A percentile compares a stretch with the other conserved stretches of the same genome.
phyloP scores from a whole-genome alignment of 1,140 invertebrate species.

The Leptinotarsa defecta region DNA sequence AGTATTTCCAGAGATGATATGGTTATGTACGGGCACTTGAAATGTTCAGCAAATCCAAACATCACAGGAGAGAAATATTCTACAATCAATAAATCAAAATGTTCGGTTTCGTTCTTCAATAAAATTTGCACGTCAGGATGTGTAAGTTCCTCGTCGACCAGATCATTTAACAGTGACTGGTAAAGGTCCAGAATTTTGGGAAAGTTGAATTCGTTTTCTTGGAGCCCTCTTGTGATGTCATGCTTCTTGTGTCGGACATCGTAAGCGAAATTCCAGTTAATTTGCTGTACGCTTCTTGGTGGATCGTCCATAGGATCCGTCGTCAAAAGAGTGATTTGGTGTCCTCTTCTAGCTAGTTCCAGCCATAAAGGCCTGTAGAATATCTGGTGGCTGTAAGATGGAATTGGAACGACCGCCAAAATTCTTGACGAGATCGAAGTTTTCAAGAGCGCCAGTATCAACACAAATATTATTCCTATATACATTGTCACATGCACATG shows the following conservation, averaged over 20 bases:
- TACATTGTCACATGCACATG: no score
- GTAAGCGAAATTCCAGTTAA: not conserved
- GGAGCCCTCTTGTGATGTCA: not conserved
- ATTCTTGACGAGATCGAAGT: conserved; percentile 49
- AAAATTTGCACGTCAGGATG: conserved; percentile 50
- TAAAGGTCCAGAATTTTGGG: not conserved
- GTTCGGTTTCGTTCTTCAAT: conserved; percentile 38
- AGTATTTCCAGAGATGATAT: not conserved
- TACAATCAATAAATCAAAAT: conserved; percentile 49
- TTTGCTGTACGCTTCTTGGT: conserved; percentile 32
- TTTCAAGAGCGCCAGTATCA: not conserved
- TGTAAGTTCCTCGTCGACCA: conserved; percentile 27
- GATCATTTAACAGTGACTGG: conserved; percentile 21
- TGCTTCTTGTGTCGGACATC: not conserved
- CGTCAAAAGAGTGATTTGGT: conserved; percentile 57
- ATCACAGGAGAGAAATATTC: conserved; percentile 42
- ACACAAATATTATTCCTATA: not conserved
- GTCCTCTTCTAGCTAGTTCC: conserved; percentile 52
- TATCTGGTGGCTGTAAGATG: conserved; percentile 58
- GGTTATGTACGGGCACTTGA: conserved; percentile 36
- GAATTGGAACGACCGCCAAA: conserved; percentile 52
- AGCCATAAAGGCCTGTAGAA: conserved; percentile 52
- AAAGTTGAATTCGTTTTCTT: not conserved
- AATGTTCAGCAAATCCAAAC: conserved; percentile 36
- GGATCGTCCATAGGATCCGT: conserved; percentile 47